Base-by-base conservation (phyloP, 2,797 vertebrate genomes). In the Sylvia borin region DNA sequence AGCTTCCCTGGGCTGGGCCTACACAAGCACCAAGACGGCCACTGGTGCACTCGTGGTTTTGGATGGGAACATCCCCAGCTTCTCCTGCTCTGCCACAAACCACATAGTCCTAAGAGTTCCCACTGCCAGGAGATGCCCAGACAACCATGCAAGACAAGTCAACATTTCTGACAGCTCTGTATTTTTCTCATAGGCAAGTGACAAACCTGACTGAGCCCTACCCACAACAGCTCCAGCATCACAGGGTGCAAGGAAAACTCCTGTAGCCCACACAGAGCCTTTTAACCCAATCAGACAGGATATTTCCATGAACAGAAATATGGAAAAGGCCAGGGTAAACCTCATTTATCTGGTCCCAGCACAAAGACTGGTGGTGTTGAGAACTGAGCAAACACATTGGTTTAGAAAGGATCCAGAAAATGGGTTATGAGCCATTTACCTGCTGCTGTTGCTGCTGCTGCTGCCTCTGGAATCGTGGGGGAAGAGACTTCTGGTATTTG, bases 381-480 rank as follows among this genome's bases (percentile, higher is more conserved):
- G 36, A 84, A 75, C 4, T 4, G 16, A 68, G 17, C n/a, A 70
- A 70, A 79, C 11, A 55, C 11, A n/a, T 8, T 0, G 0, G 50
- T 26, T 83, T 50, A 20, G 21, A 18, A 11, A 3, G 24, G 4
- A 16, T 78, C n/a, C 43, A 73, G 64, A 73, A 64, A 83, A 90
- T 13, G 13, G 5, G 25, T 2, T 66, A 15, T 31, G 17, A 88
- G 27, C n/a, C 55, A 66, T 61, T 45, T 62, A 91, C 88, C 93
- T 97, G 95, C 61, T 93, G 80, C 71, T 85, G 74, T 72, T 97
- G 97, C 19, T 98, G 98, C 67, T 98, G 98, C 70, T 98, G 98
- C 91, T 99, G 99, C 82, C 99, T 99, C 94, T 99, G 99, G 95
- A 99, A 99, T 32, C 99, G 98, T 2, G 99, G 99, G 13, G 99